These are phyloP conservation scores for Chrysaora quinquecirrha DNA, from an alignment of 30 jellyfish, hydroid and myxozoan species.

Conservation along the genomic window DNA sequence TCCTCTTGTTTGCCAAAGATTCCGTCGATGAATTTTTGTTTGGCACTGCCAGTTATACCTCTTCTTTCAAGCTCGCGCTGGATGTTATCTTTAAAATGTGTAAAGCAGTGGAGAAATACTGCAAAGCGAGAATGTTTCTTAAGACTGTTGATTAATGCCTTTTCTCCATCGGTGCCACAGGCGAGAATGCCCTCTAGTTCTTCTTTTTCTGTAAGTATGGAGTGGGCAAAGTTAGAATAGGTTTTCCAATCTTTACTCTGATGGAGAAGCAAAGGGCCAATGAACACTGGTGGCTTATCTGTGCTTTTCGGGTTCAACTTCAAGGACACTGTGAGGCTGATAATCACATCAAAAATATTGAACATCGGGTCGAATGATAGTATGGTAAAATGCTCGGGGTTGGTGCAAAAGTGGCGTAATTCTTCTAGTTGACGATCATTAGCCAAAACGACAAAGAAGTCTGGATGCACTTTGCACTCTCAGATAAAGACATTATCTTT, in stretches of 20 bases:
- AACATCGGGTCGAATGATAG: constrained; percentile 7
- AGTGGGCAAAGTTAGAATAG: constrained; percentile 1
- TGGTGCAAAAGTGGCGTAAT: constrained; percentile 8
- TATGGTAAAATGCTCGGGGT: constrained; percentile 4
- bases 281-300: constrained; percentile 14
- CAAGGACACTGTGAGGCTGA: constrained; percentile 14
- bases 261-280: constrained; percentile 15
- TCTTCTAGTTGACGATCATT: constrained; percentile 3
- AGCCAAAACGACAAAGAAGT: constrained; percentile 8
- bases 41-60: background rate
- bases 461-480: constrained; percentile 11
- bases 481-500: constrained; percentile 9
- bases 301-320: constrained; percentile 4
- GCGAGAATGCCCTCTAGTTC: constrained; percentile 22
- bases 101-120: constrained; percentile 14
- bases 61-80: background rate
- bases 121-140: background rate
- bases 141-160: constrained; percentile 9
- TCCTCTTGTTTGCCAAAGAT: constrained; percentile 16
- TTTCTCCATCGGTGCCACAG: constrained; percentile 25
- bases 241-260: constrained; percentile 2
- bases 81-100: constrained; percentile 13
- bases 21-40: background rate
- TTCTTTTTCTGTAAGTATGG: background rate
- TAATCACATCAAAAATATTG: background rate